Percentiles rank a stretch among this genome's conserved stretches.
phyloP scores from a whole-genome alignment of 2,888 invertebrate genomes.

The Pherbina coryleti region DNA sequence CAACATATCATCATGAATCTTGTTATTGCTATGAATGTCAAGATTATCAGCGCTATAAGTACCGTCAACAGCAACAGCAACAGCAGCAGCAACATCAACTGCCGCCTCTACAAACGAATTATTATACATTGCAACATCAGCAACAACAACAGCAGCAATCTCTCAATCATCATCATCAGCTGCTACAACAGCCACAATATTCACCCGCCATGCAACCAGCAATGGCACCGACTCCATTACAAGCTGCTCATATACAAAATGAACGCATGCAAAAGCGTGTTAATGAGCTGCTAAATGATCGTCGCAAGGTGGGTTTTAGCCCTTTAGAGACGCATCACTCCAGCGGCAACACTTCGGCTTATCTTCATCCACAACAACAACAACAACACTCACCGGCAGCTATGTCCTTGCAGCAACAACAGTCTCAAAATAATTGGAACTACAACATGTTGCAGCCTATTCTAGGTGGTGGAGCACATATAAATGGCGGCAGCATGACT shows the following conservation, averaged over 20 bases:
- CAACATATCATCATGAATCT: constrained; percentile 63
- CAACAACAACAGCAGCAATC: constrained; percentile 47
- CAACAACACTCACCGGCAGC: constrained; percentile 57
- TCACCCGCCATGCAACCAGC: constrained; percentile 52
- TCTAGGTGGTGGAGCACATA: background rate
- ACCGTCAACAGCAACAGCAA: constrained; percentile 47
- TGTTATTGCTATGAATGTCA: constrained; percentile 69
- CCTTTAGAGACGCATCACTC: constrained; percentile 61
- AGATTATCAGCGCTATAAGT: constrained; percentile 59
- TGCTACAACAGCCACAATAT: constrained; percentile 50
- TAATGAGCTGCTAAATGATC: constrained; percentile 66
- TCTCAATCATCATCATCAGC: constrained; percentile 43
- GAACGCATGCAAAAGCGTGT: constrained; percentile 67
- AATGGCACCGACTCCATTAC: constrained; percentile 48
- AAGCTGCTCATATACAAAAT: constrained; percentile 64
- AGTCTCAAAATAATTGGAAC: constrained; percentile 19
- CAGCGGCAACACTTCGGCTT: constrained; percentile 38
- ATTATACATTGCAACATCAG: constrained; percentile 35
- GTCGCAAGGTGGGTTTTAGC: constrained; percentile 66
- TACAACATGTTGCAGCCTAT: constrained; percentile 29
- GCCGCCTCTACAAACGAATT: constrained; percentile 36
- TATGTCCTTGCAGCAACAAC: constrained; percentile 28
- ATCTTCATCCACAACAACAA: background rate
- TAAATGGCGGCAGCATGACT: constrained; percentile 36
- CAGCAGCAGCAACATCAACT: constrained; percentile 48